Evolutionary conservation across 2,113 vertebrate genomes (phyloP), one percentile per base, ranked within the genome.

Genomic region (Riparia riparia): DNA sequence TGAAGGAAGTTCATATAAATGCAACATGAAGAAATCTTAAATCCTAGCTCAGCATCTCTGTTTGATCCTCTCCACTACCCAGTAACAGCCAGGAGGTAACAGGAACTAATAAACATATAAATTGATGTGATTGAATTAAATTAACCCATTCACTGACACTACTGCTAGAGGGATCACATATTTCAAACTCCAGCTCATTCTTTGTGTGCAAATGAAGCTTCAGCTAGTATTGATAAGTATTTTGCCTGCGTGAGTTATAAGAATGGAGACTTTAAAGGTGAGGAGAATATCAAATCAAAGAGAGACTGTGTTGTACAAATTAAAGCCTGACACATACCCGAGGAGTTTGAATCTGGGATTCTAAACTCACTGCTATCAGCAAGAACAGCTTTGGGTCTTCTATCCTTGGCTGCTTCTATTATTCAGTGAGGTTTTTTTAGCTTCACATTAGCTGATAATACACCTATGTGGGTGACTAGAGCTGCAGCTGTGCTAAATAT

Each of bases 401-500:
- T 54, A 3, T 72, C 19, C 49, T 42, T 42, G 88, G 26, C 87
- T 81, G 54, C 29, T 86, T 25, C 56, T 84, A 16, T 91, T 58
- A 58, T 68, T 90, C 61, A 54, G 60, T n/a, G 65, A 50, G 20
- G 56, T 63, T 93, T 71, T 81, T 90, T 78, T 50, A 58, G n/a
- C 68, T 76, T 82, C 42, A 3, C 65, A 31, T 83, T 84, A 64
- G 58, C 49, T 86, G 66, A 61, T 91, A 49, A 79, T 83, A 84
- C 72, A 96, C 92, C 96, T 84, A 16, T 58, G 68, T 80, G 81
- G 42, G 80, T 73, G 93, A 93, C 50, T 82, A 45, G 9, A 90
- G 31, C 74, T 68, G 74, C 73, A 88, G 37, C 84, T 54, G 76
- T 82, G 74, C 66, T 90, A 93, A 95, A 95, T 91, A 93, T 71